Percentiles rank a stretch among this genome's conserved stretches.
phyloP scores from a whole-genome alignment of 2,113 vertebrate species.

The Phrynosoma platyrhinos region DNA sequence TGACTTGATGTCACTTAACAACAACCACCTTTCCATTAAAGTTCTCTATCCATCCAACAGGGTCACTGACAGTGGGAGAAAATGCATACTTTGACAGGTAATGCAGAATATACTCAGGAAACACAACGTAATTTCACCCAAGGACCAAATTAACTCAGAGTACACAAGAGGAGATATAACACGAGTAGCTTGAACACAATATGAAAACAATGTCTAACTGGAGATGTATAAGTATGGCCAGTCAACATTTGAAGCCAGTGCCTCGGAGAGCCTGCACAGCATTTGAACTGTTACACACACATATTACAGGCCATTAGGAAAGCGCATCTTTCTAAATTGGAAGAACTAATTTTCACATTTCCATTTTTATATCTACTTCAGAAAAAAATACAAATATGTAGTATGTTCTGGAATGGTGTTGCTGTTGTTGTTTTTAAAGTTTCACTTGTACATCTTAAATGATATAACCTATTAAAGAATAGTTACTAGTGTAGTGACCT shows the following conservation, averaged over 20 bases:
- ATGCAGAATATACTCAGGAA: constrained; percentile 39
- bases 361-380: neutral
- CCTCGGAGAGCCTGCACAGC: constrained; percentile 2
- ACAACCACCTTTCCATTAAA: constrained; percentile 59
- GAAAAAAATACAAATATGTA: neutral
- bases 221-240: neutral
- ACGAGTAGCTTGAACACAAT: neutral
- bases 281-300: neutral
- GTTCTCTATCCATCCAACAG: constrained; percentile 64
- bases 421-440: too few relatives aligned
- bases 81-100: constrained; percentile 38
- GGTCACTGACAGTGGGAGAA: constrained; percentile 54
- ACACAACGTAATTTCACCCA: constrained; percentile 23
- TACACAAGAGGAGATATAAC: constrained; percentile 7
- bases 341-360: neutral
- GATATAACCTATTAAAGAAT: neutral
- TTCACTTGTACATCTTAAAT: neutral
- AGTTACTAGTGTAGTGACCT: neutral
- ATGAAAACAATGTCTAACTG: constrained; percentile 17
- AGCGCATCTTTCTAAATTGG: neutral
- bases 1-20: constrained; percentile 46
- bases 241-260: constrained; percentile 17
- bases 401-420: neutral
- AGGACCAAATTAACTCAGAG: constrained; percentile 1
- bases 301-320: neutral